Conservation (phyloP, 30 jellyfish, hydroid and myxozoan genomes). For the Sanderia malayensis region DNA sequence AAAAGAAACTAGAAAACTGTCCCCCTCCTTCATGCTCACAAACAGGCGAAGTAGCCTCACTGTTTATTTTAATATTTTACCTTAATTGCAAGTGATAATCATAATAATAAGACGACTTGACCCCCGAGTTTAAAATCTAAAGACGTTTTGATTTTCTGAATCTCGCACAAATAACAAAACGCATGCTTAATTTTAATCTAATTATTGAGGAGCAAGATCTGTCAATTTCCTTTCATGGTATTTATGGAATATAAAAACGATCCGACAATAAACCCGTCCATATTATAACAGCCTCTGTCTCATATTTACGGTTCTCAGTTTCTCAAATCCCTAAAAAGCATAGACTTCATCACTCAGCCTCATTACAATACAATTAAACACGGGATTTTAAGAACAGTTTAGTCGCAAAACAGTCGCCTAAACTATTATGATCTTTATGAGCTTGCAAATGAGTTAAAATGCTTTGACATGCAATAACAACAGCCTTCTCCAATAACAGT, state of each 20-base stretch:
- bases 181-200: conserved; percentile 1
- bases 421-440: neutral
- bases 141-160: neutral
- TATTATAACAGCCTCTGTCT: conserved; percentile 3
- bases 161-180: neutral
- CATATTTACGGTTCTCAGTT: neutral
- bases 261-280: neutral
- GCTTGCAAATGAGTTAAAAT: neutral
- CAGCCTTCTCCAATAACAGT: too few relatives aligned
- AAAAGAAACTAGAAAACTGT: too few relatives aligned
- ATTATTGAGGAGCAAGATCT: neutral
- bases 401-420: neutral
- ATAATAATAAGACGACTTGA: too few relatives aligned
- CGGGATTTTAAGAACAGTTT: neutral
- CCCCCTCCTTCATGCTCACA: too few relatives aligned
- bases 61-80: too few relatives aligned
- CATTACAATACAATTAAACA: neutral
- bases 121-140: too few relatives aligned
- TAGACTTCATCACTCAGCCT: conserved; percentile 1
- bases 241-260: too few relatives aligned
- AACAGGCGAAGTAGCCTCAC: too few relatives aligned
- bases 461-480: neutral
- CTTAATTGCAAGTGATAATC: too few relatives aligned
- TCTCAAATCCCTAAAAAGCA: neutral
- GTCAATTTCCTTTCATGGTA: neutral